phyloP scores from a whole-genome alignment of 2,888 invertebrate species.

The Chaetogeoica ovagalla region DNA sequence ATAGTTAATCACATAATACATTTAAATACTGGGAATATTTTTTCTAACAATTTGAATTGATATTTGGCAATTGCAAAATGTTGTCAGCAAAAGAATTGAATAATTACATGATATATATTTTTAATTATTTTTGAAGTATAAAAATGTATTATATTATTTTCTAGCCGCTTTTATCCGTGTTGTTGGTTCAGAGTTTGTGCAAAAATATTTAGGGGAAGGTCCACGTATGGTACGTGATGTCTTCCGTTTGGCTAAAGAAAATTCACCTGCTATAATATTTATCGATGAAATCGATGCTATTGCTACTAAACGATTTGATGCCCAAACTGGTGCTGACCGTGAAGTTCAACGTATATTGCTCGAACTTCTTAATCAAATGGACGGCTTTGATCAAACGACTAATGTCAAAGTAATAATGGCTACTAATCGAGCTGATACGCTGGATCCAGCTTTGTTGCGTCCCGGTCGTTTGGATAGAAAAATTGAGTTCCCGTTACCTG shows the following conservation, averaged over 20 bases:
- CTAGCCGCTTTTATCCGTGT: conserved; percentile 97
- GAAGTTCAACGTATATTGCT: conserved; percentile 97
- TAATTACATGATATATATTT: no score
- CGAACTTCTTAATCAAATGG: conserved; percentile 98
- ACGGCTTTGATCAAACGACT: conserved; percentile 99
- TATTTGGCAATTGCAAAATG: no score
- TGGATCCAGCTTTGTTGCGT: conserved; percentile 94
- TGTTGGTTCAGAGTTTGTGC: conserved; percentile 99
- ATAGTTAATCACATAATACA: no score
- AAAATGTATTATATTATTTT: conserved; percentile 55
- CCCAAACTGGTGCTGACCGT: conserved; percentile 96
- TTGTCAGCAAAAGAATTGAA: no score
- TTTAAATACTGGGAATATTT: no score
- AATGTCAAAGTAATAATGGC: conserved; percentile 87
- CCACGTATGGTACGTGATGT: conserved; percentile 99
- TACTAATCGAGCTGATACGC: conserved; percentile 83
- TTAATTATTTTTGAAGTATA: not conserved
- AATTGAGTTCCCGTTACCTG: conserved; percentile 98
- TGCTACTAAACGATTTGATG: conserved; percentile 98
- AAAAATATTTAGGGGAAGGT: conserved; percentile 98
- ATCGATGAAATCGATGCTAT: conserved; percentile 99
- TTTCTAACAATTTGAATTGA: no score
- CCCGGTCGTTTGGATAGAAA: conserved; percentile 97
- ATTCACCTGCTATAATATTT: conserved; percentile 98
- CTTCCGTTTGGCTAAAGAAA: conserved; percentile 97